phyloP scores from a whole-genome alignment of 2,888 invertebrate genomes.

The Tetragnatha montana region DNA sequence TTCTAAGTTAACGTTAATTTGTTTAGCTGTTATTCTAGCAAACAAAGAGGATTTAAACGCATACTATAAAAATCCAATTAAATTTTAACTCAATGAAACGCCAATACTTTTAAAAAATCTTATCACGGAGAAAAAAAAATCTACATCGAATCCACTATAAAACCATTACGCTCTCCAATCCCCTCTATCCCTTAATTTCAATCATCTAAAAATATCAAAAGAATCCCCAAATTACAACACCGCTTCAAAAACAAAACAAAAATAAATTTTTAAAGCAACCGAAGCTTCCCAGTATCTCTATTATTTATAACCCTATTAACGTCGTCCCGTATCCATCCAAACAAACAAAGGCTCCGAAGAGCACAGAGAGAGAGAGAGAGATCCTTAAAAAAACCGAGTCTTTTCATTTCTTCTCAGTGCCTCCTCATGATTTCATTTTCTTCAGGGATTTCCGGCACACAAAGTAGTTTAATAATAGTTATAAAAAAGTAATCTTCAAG shows the following conservation, averaged over 20 bases:
- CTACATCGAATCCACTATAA: too few relatives aligned
- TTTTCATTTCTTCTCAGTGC: constrained; percentile 29
- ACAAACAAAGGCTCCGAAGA: neutral
- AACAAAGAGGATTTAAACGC: too few relatives aligned
- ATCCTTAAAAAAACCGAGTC: neutral
- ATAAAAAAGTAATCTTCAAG: constrained; percentile 49
- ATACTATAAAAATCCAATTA: too few relatives aligned
- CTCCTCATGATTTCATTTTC: constrained; percentile 45
- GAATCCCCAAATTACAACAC: neutral
- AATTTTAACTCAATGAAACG: too few relatives aligned
- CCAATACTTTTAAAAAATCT: too few relatives aligned
- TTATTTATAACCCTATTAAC: neutral
- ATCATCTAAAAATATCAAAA: neutral
- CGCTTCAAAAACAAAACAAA: neutral
- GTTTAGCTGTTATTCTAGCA: too few relatives aligned
- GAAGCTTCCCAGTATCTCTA: neutral
- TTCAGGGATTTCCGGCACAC: constrained; percentile 35
- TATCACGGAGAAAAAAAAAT: too few relatives aligned
- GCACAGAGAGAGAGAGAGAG: neutral
- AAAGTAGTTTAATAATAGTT: constrained; percentile 38
- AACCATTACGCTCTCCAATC: too few relatives aligned
- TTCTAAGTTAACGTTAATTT: too few relatives aligned
- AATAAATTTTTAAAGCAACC: neutral
- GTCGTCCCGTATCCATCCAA: neutral
- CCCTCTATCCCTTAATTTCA: too few relatives aligned